These are phyloP conservation scores for Myotis davidii DNA, from an alignment of 2,113 vertebrate species.

Conservation along the genomic window DNA sequence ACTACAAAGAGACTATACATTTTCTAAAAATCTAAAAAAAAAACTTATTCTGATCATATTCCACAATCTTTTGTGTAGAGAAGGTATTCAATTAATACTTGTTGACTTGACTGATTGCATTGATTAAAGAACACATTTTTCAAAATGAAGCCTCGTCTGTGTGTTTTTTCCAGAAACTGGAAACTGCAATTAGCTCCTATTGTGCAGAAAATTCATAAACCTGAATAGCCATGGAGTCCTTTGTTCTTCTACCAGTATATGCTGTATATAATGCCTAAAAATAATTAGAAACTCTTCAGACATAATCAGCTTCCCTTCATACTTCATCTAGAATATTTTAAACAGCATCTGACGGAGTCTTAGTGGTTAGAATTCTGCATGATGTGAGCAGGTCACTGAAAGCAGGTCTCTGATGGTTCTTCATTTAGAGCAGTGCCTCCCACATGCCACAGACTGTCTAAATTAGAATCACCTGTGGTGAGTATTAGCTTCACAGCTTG, in stretches of 20 bases:
- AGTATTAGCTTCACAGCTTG: slow-evolving; percentile 31
- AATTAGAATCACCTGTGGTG: background rate
- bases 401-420: background rate
- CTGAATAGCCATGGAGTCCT: slow-evolving; percentile 7
- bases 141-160: slow-evolving; percentile 38
- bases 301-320: slow-evolving; percentile 37
- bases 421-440: background rate
- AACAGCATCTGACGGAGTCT: background rate
- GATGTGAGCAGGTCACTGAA: background rate
- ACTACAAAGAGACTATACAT: background rate
- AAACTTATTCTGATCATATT: slow-evolving; percentile 33
- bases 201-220: slow-evolving; percentile 59
- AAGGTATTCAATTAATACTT: slow-evolving; percentile 54
- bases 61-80: background rate
- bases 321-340: background rate
- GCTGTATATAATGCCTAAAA: slow-evolving; percentile 16
- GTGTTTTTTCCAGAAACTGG: slow-evolving; percentile 38
- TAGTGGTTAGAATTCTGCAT: background rate
- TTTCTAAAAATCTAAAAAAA: slow-evolving; percentile 36
- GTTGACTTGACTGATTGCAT: slow-evolving; percentile 63
- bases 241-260: slow-evolving; percentile 31
- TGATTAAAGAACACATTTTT: slow-evolving; percentile 47
- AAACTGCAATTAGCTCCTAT: slow-evolving; percentile 66
- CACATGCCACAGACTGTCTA: background rate
- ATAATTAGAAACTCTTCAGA: slow-evolving; percentile 42